phyloP scores from a whole-genome alignment of 2,113 vertebrate genomes.

The Xyrauchen texanus region DNA sequence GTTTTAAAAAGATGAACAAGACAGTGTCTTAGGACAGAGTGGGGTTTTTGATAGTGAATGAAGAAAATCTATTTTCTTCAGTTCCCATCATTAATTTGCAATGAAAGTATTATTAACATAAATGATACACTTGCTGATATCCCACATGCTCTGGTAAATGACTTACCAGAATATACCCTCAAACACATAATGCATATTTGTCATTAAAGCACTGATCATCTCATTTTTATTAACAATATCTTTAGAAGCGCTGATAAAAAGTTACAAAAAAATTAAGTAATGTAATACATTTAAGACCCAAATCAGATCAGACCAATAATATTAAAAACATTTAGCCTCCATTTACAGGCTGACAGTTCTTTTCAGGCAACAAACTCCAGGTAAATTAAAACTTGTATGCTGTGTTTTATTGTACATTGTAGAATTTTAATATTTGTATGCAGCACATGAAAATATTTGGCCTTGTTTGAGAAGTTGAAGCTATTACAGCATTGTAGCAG shows the following conservation, averaged over 20 bases:
- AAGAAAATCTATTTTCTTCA: neutral
- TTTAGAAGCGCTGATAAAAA: neutral
- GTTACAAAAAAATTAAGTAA: neutral
- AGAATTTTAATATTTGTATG: slow-evolving; percentile 41
- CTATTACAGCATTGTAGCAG: slow-evolving; percentile 88
- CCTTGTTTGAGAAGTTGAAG: slow-evolving; percentile 65
- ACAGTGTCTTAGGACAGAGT: slow-evolving; percentile 64
- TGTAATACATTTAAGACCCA: neutral
- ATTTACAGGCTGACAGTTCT: slow-evolving; percentile 29
- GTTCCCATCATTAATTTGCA: too few relatives aligned
- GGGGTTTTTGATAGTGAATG: slow-evolving; percentile 52
- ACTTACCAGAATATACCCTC: neutral
- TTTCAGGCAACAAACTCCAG: slow-evolving; percentile 6
- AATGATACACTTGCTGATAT: neutral
- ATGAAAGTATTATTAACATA: neutral
- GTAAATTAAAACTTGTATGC: neutral
- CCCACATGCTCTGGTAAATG: slow-evolving; percentile 21
- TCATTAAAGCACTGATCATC: neutral
- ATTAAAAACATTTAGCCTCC: neutral
- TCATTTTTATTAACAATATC: neutral
- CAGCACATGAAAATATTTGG: slow-evolving; percentile 80
- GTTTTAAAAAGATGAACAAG: slow-evolving; percentile 54
- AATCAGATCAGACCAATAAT: neutral
- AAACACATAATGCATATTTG: slow-evolving; percentile 12
- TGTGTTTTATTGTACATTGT: slow-evolving; percentile 10